Evolutionary conservation across 2,797 vertebrate species (phyloP).

Genomic region (Numenius phaeopus): DNA sequence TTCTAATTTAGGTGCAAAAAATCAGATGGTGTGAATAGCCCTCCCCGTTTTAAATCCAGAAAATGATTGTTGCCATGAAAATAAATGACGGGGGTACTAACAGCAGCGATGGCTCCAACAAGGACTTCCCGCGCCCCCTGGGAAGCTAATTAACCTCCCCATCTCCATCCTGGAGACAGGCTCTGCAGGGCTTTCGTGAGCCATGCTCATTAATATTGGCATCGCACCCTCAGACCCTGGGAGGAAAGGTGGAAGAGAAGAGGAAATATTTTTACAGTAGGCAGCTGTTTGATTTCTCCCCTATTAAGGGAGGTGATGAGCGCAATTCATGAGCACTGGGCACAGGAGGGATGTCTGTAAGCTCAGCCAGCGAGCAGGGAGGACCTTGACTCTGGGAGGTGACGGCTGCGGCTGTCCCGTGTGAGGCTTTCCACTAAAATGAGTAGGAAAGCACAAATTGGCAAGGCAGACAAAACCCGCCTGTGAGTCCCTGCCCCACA

Average conservation of each 20-base stretch:
- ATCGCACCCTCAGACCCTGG: neutral
- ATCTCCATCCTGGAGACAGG: neutral
- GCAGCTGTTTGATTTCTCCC: neutral
- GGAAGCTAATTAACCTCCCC: neutral
- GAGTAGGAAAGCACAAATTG: neutral
- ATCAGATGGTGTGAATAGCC: neutral
- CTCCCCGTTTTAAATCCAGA: neutral
- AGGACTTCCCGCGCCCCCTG: neutral
- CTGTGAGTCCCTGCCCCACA: neutral
- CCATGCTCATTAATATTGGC: accelerated
- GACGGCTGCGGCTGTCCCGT: neutral
- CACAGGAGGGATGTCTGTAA: accelerated
- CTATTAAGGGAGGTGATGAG: accelerated
- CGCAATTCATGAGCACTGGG: accelerated
- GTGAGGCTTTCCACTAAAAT: neutral
- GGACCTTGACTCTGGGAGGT: accelerated
- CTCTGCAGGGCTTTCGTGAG: neutral
- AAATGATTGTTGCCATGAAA: neutral
- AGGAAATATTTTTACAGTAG: neutral
- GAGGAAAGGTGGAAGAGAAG: neutral
- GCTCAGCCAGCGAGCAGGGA: accelerated
- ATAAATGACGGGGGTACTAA: neutral
- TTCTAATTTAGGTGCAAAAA: neutral
- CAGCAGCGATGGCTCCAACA: neutral
- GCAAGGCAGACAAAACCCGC: neutral